A percentile compares a stretch with the other conserved stretches of the same genome.
These are phyloP conservation scores for Nebria salina DNA, from an alignment of 2,888 invertebrate species.

Conservation along the genomic window DNA sequence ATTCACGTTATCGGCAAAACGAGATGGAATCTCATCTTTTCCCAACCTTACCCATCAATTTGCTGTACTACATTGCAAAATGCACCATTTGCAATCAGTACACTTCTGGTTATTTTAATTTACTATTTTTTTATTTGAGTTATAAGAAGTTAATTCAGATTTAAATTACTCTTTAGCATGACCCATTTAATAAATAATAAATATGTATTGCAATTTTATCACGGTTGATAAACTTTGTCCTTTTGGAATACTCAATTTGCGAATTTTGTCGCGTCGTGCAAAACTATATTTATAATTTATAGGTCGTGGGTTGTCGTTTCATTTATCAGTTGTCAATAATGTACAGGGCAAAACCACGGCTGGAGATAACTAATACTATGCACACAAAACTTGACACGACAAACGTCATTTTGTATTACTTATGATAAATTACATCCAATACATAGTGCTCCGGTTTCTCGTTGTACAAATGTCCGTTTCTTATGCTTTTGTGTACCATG, in stretches of 20 bases:
- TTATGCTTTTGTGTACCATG: not conserved
- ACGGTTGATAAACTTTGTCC: not conserved
- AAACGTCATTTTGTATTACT: slow-evolving; percentile 13
- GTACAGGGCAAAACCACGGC: not conserved
- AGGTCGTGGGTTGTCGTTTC: not conserved
- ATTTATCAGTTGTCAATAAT: slow-evolving; percentile 16
- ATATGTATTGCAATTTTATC: not conserved
- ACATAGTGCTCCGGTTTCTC: not conserved
- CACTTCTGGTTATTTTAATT: too few relatives aligned
- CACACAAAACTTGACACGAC: not conserved
- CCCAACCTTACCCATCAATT: not conserved
- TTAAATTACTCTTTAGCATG: not conserved
- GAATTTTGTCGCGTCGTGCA: not conserved
- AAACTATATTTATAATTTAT: not conserved
- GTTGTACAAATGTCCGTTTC: not conserved
- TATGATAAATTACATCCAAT: slow-evolving; percentile 16
- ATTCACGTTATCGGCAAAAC: not conserved
- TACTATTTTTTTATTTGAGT: too few relatives aligned
- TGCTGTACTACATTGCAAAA: not conserved
- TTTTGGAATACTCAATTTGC: not conserved
- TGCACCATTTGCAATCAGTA: too few relatives aligned
- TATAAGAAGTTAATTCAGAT: too few relatives aligned
- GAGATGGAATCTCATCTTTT: not conserved
- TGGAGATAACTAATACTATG: not conserved
- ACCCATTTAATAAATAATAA: not conserved